Conservation (phyloP, 2,113 vertebrate species). For the Eurypyga helias region DNA sequence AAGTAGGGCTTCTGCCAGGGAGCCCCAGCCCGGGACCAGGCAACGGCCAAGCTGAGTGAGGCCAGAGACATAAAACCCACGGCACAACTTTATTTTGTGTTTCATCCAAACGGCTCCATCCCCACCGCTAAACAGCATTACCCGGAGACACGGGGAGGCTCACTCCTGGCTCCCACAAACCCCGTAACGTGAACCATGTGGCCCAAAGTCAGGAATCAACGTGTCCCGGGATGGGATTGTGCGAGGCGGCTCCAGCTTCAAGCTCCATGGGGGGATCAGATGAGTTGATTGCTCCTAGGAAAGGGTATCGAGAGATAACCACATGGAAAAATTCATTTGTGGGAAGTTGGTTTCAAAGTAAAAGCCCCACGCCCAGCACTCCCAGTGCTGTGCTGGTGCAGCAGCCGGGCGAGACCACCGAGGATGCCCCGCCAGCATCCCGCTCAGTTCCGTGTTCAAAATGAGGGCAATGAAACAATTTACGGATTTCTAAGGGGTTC, state of each 20-base stretch:
- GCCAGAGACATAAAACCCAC: neutral
- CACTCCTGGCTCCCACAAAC: neutral
- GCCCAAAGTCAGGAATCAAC: neutral
- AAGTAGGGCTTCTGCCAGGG: rapidly evolving
- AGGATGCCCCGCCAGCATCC: neutral
- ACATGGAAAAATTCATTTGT: neutral
- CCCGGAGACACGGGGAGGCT: neutral
- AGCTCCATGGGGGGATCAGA: neutral
- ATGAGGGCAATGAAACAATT: neutral
- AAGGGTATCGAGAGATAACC: neutral
- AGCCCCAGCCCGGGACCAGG: neutral
- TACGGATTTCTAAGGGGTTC: neutral
- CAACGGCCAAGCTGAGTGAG: neutral
- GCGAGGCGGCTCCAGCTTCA: neutral
- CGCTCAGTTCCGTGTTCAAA: neutral
- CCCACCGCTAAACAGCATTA: neutral
- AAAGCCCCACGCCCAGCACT: neutral
- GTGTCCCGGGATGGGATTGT: neutral
- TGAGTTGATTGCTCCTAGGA: neutral
- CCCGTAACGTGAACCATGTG: rapidly evolving
- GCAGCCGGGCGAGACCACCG: neutral
- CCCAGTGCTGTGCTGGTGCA: neutral
- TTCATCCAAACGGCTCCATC: neutral
- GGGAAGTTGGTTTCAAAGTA: neutral
- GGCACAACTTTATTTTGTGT: slow-evolving; percentile 3